These are phyloP conservation scores for Aplodontia rufa DNA, from an alignment of 2,113 vertebrate species.

Conservation along the genomic window DNA sequence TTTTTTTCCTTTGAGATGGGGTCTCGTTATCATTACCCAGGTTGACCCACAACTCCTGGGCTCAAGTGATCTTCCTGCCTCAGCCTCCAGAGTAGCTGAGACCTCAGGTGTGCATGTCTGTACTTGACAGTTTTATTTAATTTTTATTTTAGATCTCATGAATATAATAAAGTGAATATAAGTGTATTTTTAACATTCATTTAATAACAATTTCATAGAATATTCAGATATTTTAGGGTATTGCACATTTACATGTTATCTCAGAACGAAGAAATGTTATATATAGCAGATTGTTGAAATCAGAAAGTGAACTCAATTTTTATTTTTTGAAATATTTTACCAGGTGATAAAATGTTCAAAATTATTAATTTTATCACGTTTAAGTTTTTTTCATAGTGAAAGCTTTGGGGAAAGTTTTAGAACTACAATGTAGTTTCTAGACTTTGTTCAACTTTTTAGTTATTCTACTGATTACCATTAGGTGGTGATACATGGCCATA, in stretches of 20 bases:
- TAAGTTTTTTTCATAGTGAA: not conserved
- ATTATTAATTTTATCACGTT: not conserved
- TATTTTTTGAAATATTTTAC: not conserved
- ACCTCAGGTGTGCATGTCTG: not conserved
- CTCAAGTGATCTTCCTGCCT: not conserved
- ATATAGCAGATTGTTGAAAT: not conserved
- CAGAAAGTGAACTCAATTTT: not conserved
- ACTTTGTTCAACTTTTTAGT: not conserved
- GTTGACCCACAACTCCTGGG: not conserved
- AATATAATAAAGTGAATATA: slow-evolving; percentile 2
- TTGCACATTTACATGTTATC: not conserved
- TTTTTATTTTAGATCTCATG: not conserved
- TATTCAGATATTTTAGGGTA: not conserved
- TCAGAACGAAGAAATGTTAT: not conserved
- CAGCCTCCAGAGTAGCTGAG: not conserved
- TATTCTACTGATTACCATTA: slow-evolving; percentile 40
- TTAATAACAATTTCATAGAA: not conserved
- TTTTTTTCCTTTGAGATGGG: not conserved
- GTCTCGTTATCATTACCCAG: not conserved
- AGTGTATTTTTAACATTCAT: not conserved
- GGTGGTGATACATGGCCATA: slow-evolving; percentile 21
- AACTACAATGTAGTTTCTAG: not conserved
- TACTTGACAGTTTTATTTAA: not conserved
- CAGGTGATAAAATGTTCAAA: not conserved
- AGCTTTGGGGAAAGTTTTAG: not conserved